These are phyloP conservation scores for Drosophila barbarae DNA, from an alignment of 2,888 invertebrate species.

Conservation along the genomic window DNA sequence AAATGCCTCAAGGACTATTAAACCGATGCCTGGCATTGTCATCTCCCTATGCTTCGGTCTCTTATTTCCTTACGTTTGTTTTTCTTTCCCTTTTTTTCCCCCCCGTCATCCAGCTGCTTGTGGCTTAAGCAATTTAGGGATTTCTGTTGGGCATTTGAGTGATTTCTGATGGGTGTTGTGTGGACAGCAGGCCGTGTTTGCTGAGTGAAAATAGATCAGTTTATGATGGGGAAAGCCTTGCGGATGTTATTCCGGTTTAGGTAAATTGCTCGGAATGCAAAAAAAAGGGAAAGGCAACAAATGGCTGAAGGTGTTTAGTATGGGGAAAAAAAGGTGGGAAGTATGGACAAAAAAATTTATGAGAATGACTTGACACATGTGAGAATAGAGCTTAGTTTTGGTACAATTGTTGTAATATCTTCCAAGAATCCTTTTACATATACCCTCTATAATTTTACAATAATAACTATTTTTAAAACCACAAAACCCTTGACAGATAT, in stretches of 20 bases:
- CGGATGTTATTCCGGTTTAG: constrained; percentile 20
- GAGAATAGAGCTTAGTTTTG: background rate
- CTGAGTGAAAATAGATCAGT: constrained; percentile 32
- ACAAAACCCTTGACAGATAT: background rate
- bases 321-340: background rate
- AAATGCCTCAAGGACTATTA: constrained; percentile 48
- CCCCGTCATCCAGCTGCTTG: constrained; percentile 11
- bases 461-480: background rate
- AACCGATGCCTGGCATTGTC: constrained; percentile 40
- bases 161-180: constrained; percentile 30
- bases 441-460: background rate
- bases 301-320: background rate
- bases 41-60: constrained; percentile 24
- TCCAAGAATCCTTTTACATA: background rate
- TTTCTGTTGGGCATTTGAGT: constrained; percentile 38
- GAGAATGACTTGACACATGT: background rate
- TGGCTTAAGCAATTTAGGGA: constrained; percentile 41
- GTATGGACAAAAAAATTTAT: background rate
- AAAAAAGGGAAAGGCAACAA: background rate
- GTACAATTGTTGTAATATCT: background rate
- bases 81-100: background rate
- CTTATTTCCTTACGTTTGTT: constrained; percentile 30
- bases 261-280: constrained; percentile 21
- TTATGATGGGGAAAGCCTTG: constrained; percentile 19
- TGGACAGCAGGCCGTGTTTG: constrained; percentile 11